Conservation (phyloP, 2,797 vertebrate species). For the Philypnodon macrostomus region DNA sequence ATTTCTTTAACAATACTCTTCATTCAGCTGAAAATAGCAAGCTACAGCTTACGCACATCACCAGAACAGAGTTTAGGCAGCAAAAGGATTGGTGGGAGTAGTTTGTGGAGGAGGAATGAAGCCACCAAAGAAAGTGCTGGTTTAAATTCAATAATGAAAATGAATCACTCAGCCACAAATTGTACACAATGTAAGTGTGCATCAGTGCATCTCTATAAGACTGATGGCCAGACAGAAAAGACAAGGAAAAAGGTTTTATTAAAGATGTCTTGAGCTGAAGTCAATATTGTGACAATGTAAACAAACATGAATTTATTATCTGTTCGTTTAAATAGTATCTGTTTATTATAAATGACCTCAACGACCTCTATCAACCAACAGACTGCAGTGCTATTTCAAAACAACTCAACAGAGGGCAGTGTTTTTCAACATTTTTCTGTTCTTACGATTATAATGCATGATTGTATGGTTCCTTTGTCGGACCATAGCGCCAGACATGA, state of each 20-base stretch:
- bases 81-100: slow-evolving; percentile 63
- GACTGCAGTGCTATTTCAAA: slow-evolving; percentile 11
- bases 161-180: slow-evolving; percentile 41
- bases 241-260: neutral
- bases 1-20: slow-evolving; percentile 73
- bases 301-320: neutral
- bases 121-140: slow-evolving; percentile 46
- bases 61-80: slow-evolving; percentile 72
- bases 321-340: slow-evolving; percentile 6
- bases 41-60: slow-evolving; percentile 74
- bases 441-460: too few relatives aligned
- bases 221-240: slow-evolving; percentile 10
- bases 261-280: neutral
- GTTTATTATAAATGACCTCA: slow-evolving; percentile 37
- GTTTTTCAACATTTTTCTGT: too few relatives aligned
- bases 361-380: slow-evolving; percentile 32
- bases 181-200: slow-evolving; percentile 7
- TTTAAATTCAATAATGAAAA: slow-evolving; percentile 45
- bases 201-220: too few relatives aligned
- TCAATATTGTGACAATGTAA: neutral
- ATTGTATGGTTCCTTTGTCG: too few relatives aligned
- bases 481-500: too few relatives aligned
- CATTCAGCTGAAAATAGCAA: slow-evolving; percentile 78
- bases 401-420: slow-evolving; percentile 46
- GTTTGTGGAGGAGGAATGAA: slow-evolving; percentile 63